Evolutionary conservation across 2,797 vertebrate genomes (phyloP).

Genomic region (Harpagifer antarcticus): DNA sequence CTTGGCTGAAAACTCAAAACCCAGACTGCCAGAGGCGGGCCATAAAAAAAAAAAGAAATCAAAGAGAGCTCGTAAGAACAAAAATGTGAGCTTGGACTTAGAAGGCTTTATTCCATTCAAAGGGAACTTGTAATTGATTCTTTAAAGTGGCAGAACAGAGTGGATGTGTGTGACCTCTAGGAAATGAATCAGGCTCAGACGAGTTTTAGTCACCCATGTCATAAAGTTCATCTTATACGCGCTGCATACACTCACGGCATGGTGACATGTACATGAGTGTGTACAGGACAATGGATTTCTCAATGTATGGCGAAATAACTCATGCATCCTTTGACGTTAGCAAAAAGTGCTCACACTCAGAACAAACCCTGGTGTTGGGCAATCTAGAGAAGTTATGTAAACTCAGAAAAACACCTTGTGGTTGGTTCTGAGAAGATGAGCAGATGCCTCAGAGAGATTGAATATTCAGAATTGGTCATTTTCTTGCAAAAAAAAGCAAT

Average conservation of each 20-base stretch:
- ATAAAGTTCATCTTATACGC: conserved; percentile 41
- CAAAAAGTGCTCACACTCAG: conserved; percentile 22
- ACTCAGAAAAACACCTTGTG: neutral
- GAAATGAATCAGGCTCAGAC: conserved; percentile 46
- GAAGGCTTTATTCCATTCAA: conserved; percentile 44
- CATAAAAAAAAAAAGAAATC: conserved; percentile 76
- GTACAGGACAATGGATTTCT: conserved; percentile 51
- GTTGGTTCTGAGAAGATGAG: conserved; percentile 27
- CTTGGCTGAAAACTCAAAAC: conserved; percentile 48
- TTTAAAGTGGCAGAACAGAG: conserved; percentile 38
- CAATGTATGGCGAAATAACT: conserved; percentile 41
- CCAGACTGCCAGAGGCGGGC: conserved; percentile 59
- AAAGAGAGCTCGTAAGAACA: conserved; percentile 57
- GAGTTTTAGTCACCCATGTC: conserved; percentile 47
- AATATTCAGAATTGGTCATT: conserved; percentile 32
- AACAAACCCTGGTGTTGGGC: conserved; percentile 12
- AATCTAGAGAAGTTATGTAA: conserved; percentile 34
- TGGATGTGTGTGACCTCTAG: conserved; percentile 55
- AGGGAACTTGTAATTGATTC: conserved; percentile 56
- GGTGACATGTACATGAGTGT: conserved; percentile 43
- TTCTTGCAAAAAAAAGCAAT: neutral
- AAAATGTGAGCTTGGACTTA: conserved; percentile 49
- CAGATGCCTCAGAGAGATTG: conserved; percentile 10
- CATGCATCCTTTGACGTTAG: conserved; percentile 70
- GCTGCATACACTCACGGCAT: neutral